Evolutionary conservation across 1,140 invertebrate species (phyloP), one percentile per base, ranked within the genome.

Genomic region (Drosophila pseudoananassae): DNA sequence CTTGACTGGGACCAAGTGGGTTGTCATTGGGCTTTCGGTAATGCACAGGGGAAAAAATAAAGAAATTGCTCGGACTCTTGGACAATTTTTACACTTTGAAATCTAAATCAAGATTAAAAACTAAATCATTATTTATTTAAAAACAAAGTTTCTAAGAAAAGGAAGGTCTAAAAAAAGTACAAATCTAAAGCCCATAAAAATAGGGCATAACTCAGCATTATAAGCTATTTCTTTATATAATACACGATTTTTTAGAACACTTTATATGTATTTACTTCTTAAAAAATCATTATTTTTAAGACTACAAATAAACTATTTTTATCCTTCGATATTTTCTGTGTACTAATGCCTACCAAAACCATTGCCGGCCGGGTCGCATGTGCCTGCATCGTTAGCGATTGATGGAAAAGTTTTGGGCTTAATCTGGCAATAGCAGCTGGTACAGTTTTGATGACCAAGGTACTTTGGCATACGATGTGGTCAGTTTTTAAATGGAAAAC

Each of bases 11-110:
- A 38, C 56, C 36, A 76, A 80, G 71, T 84, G 80, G 64, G 65
- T 84, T 85, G 76, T 80, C 73, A 73, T 64, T 85, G 80, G 61
- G 74, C 47, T 53, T 33, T 54, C 7, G 61, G 8, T 43, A 8
- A 1, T 31, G 53, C 50, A 66, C 33, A 43, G 40, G 1, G 51
- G 38, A 29, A 43, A 66, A n/a, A 63, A 65, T 33, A 36, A 36
- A 36, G 10, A 43, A 43, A 40, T 5, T 15, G 38, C 25, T 27
- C 25, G 25, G 25, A 7, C 6, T 6, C 6, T 27, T 27, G 5
- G 25, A 1, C n/a, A n/a, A 27, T 27, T 27, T 27, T 27, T 5
- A 27, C 6, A 27, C 6, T 1, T 5, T 7, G 25, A 27, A 27
- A 27, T 27, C 25, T 27, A 7, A 27, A 27, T 27, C 25, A 7